Evolutionary conservation across 2,888 invertebrate species (phyloP).

Genomic region (Mesorhabditis belari): DNA sequence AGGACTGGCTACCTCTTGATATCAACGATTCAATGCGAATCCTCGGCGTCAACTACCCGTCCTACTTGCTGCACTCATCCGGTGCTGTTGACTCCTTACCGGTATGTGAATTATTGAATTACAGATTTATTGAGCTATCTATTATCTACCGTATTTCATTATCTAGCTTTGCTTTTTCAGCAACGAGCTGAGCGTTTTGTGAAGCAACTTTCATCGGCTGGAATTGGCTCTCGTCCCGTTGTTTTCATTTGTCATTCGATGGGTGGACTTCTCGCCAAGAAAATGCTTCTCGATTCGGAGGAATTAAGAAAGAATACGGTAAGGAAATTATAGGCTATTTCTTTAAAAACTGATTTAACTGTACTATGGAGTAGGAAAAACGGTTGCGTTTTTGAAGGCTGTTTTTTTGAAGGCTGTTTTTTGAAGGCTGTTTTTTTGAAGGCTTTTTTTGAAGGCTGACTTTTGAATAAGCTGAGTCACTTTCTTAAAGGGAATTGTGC

Average conservation of each 20-base stretch:
- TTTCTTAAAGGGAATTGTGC: no score
- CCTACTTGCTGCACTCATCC: constrained; percentile 33
- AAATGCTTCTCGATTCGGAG: constrained; percentile 35
- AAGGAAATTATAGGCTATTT: neutral
- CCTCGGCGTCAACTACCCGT: constrained; percentile 45
- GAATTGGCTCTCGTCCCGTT: constrained; percentile 41
- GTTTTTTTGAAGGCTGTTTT: no score
- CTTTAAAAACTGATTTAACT: no score
- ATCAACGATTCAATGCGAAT: constrained; percentile 36
- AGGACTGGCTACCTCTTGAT: constrained; percentile 46
- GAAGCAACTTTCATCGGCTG: constrained; percentile 25
- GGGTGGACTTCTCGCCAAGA: constrained; percentile 47
- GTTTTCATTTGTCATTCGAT: constrained; percentile 47
- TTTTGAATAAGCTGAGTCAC: no score
- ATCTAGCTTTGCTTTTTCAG: constrained; percentile 9
- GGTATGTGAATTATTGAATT: constrained; percentile 7
- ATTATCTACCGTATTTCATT: neutral
- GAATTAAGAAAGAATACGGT: constrained; percentile 22
- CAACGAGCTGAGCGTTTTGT: constrained; percentile 29
- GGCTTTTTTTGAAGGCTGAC: no score
- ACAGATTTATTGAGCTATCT: neutral
- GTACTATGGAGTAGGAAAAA: neutral
- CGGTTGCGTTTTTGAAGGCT: neutral
- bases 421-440: no score
- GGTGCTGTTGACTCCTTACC: constrained; percentile 30